These are phyloP conservation scores for Lasioglossum oenotherae DNA, from an alignment of 2,888 invertebrate genomes.

Conservation along the genomic window DNA sequence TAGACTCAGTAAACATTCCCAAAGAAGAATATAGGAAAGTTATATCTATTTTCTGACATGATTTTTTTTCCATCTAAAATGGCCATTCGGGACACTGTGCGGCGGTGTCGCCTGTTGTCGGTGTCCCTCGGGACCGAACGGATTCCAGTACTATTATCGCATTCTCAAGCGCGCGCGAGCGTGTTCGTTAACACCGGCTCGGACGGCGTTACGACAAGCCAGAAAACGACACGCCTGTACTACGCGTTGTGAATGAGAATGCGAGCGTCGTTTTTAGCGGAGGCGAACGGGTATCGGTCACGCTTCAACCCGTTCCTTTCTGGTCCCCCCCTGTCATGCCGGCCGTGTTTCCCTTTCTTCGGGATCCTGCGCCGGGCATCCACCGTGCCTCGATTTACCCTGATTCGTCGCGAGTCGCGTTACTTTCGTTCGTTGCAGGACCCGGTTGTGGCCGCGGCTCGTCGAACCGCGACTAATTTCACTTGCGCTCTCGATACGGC, in stretches of 20 bases:
- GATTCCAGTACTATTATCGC: constrained; percentile 54
- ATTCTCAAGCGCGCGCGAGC: constrained; percentile 32
- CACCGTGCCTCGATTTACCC: constrained; percentile 58
- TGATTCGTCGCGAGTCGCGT: constrained; percentile 62
- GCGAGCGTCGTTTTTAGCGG: constrained; percentile 31
- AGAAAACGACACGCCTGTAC: constrained; percentile 59
- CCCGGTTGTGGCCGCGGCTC: constrained; percentile 53
- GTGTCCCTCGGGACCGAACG: constrained; percentile 43
- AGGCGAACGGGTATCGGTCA: constrained; percentile 7
- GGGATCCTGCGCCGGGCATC: constrained; percentile 40
- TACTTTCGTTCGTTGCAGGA: constrained; percentile 66
- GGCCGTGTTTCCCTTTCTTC: constrained; percentile 36
- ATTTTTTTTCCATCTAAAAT: no score
- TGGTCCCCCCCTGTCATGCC: neutral
- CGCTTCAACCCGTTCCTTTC: constrained; percentile 17
- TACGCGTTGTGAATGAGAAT: constrained; percentile 66
- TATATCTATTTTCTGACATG: no score
- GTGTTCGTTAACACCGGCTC: constrained; percentile 34
- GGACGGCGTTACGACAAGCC: constrained; percentile 39
- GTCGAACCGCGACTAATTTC: constrained; percentile 73
- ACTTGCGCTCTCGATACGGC: constrained; percentile 71
- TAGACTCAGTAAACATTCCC: no score
- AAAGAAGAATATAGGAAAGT: no score
- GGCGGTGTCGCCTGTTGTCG: constrained; percentile 1
- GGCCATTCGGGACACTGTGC: no score